phyloP scores from a whole-genome alignment of 2,113 vertebrate species.

The Heterochromis multidens region DNA sequence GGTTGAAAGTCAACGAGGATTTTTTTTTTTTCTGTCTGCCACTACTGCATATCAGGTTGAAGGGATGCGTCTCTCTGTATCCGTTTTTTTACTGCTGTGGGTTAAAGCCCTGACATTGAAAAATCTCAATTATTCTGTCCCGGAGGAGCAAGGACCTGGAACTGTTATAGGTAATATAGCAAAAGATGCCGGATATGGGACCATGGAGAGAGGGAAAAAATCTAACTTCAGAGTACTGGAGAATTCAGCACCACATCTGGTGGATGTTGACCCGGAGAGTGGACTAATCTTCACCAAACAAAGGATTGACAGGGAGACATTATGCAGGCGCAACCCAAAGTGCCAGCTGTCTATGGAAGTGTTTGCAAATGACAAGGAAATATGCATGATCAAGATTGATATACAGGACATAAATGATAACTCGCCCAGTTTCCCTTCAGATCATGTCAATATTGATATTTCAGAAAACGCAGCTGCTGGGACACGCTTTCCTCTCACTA shows the following conservation, averaged over 20 bases:
- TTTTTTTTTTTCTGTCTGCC: slow-evolving; percentile 56
- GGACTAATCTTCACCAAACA: slow-evolving; percentile 96
- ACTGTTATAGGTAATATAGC: slow-evolving; percentile 97
- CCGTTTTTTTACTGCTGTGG: slow-evolving; percentile 90
- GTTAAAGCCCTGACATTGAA: slow-evolving; percentile 93
- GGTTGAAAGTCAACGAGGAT: slow-evolving; percentile 76
- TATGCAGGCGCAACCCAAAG: slow-evolving; percentile 91
- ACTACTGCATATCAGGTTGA: slow-evolving; percentile 62
- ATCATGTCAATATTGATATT: slow-evolving; percentile 97
- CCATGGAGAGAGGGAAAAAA: slow-evolving; percentile 81
- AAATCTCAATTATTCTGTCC: slow-evolving; percentile 97
- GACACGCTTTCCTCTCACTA: slow-evolving; percentile 94
- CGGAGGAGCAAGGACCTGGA: slow-evolving; percentile 94
- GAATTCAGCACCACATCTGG: slow-evolving; percentile 94
- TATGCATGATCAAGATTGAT: slow-evolving; percentile 99
- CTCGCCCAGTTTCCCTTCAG: slow-evolving; percentile 90
- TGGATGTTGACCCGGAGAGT: slow-evolving; percentile 95
- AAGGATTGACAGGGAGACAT: slow-evolving; percentile 93
- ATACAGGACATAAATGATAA: slow-evolving; percentile 98
- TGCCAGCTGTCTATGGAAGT: slow-evolving; percentile 98
- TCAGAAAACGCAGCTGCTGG: slow-evolving; percentile 95
- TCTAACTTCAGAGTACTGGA: slow-evolving; percentile 94
- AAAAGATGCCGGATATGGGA: slow-evolving; percentile 90
- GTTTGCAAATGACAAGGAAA: slow-evolving; percentile 97
- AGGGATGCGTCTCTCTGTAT: slow-evolving; percentile 95